Conservation (phyloP, 2,888 invertebrate genomes). For the Seira ritae region DNA sequence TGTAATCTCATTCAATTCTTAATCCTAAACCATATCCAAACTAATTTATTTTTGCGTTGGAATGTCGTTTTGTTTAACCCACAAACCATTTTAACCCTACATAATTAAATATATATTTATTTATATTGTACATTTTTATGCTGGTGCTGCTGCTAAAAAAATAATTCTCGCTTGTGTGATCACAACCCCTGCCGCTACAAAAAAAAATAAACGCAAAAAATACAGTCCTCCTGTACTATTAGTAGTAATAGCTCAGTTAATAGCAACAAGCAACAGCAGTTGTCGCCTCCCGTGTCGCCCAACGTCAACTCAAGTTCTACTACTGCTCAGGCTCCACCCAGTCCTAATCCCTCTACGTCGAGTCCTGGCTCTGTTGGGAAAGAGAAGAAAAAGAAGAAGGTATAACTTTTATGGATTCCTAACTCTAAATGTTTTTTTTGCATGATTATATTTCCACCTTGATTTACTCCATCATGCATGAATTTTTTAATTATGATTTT, state of each 20-base stretch:
- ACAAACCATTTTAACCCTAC: too few relatives aligned
- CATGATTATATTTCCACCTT: slow-evolving; percentile 22
- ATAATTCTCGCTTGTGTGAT: neutral
- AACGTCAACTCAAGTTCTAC: slow-evolving; percentile 45
- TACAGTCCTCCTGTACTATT: too few relatives aligned
- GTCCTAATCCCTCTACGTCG: slow-evolving; percentile 36
- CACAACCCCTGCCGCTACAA: slow-evolving; percentile 24
- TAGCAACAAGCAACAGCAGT: slow-evolving; percentile 39
- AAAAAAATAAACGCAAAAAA: too few relatives aligned
- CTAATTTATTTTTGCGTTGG: too few relatives aligned
- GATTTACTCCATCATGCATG: too few relatives aligned
- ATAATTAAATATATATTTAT: too few relatives aligned
- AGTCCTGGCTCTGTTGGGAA: slow-evolving; percentile 39
- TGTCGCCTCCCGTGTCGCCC: slow-evolving; percentile 37
- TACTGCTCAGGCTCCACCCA: slow-evolving; percentile 28
- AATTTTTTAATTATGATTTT: slow-evolving; percentile 28
- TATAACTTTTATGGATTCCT: slow-evolving; percentile 64
- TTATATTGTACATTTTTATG: too few relatives aligned
- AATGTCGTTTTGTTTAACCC: too few relatives aligned
- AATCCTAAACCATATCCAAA: too few relatives aligned
- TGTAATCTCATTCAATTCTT: too few relatives aligned
- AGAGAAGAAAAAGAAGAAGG: slow-evolving; percentile 70
- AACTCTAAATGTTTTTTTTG: too few relatives aligned
- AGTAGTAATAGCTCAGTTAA: slow-evolving; percentile 45
- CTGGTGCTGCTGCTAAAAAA: too few relatives aligned